phyloP scores from a whole-genome alignment of 2,888 invertebrate species.

The Tenthredo scrophulariae region DNA sequence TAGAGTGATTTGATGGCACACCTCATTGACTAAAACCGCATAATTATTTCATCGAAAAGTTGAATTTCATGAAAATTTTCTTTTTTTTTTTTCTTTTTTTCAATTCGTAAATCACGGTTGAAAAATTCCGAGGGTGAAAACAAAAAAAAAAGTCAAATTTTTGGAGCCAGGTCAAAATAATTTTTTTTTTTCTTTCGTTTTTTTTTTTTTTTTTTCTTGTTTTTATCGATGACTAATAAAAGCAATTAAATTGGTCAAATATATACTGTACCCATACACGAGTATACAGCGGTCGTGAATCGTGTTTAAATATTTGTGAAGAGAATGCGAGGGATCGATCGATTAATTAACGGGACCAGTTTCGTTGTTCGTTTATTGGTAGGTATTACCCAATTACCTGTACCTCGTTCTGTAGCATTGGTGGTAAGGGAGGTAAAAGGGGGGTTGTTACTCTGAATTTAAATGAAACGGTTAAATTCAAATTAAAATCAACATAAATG shows the following conservation, averaged over 20 bases:
- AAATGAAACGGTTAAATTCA: slow-evolving; percentile 22
- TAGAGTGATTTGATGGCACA: not conserved
- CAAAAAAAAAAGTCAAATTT: not conserved
- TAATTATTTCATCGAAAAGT: not conserved
- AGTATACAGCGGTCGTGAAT: not conserved
- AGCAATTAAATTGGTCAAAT: not conserved
- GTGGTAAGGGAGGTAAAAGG: too few relatives aligned
- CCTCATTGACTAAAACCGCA: not conserved
- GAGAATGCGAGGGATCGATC: not conserved
- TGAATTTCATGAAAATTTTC: too few relatives aligned
- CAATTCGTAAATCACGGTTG: too few relatives aligned
- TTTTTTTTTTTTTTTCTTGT: not conserved
- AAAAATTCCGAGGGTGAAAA: too few relatives aligned
- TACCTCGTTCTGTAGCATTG: too few relatives aligned
- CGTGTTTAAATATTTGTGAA: slow-evolving; percentile 17
- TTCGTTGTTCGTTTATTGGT: slow-evolving; percentile 16
- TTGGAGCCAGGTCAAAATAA: not conserved
- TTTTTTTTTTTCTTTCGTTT: not conserved
- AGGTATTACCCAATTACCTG: slow-evolving; percentile 41
- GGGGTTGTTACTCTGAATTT: not conserved
- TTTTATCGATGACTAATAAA: not conserved
- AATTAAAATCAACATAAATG: slow-evolving; percentile 13
- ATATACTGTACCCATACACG: not conserved
- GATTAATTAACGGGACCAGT: slow-evolving; percentile 32
- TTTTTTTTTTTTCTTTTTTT: too few relatives aligned